A percentile compares a stretch with the other conserved stretches of the same genome.
Evolutionary conservation across 2,113 vertebrate genomes (phyloP).

Genomic region (Bos javanicus): DNA sequence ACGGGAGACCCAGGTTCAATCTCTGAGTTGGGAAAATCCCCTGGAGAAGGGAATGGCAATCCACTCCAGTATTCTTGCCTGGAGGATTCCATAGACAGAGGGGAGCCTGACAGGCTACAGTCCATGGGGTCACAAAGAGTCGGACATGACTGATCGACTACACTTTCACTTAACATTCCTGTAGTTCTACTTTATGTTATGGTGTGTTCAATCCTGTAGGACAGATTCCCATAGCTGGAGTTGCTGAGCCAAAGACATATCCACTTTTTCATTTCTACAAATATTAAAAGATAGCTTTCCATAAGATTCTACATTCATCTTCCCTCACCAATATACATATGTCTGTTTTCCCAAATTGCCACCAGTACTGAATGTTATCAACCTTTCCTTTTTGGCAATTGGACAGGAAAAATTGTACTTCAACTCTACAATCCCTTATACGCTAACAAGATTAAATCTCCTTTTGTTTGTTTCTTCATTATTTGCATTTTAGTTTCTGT

Average conservation of each 20-base stretch:
- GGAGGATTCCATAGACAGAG: neutral
- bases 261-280: neutral
- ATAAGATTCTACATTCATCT: neutral
- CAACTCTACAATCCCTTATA: neutral
- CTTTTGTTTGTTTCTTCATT: neutral
- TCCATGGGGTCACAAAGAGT: neutral
- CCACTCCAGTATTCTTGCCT: neutral
- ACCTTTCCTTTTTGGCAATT: neutral
- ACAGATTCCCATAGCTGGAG: neutral
- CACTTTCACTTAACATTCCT: neutral
- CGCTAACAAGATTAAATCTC: neutral
- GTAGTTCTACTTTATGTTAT: neutral
- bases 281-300: neutral
- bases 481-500: neutral
- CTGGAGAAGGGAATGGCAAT: neutral
- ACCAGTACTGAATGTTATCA: neutral
- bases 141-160: neutral
- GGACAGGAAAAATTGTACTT: neutral
- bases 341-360: neutral
- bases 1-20: neutral
- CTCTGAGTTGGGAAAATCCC: neutral
- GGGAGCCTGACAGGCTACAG: neutral
- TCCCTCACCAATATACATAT: neutral
- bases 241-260: neutral
- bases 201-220: neutral